These are phyloP conservation scores for Conops quadrifasciatus DNA, from an alignment of 2,888 invertebrate species.

Conservation along the genomic window DNA sequence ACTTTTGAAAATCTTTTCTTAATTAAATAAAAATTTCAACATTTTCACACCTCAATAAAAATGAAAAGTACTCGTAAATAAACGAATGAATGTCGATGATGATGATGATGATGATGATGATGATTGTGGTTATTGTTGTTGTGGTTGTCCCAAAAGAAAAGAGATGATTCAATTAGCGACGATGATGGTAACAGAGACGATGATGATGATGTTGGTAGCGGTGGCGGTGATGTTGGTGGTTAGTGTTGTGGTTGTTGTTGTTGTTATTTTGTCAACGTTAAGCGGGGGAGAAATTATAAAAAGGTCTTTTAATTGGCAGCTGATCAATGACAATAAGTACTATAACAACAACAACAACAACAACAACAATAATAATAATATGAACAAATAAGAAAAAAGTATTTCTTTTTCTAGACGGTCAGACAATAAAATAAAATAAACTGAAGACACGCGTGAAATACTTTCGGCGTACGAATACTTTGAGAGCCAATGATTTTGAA, in stretches of 20 bases:
- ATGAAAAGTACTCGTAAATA: slow-evolving; percentile 4
- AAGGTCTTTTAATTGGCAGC: slow-evolving; percentile 49
- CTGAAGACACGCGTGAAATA: neutral
- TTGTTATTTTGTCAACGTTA: neutral
- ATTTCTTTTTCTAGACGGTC: neutral
- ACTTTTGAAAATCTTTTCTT: slow-evolving; percentile 6
- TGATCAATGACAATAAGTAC: slow-evolving; percentile 42
- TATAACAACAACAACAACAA: neutral
- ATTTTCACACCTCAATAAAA: slow-evolving; percentile 32
- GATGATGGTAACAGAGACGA: neutral
- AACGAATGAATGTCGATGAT: neutral
- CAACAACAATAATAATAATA: neutral
- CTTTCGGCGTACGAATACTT: neutral
- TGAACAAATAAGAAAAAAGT: neutral
- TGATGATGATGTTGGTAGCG: neutral
- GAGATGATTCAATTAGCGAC: neutral
- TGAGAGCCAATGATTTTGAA: neutral
- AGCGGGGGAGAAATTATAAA: slow-evolving; percentile 33
- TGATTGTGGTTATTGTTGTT: neutral
- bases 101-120: neutral
- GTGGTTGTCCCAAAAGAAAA: neutral
- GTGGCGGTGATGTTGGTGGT: neutral
- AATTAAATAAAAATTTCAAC: slow-evolving; percentile 24
- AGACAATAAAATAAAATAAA: neutral
- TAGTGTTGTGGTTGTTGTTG: neutral